Evolutionary conservation across 1,140 invertebrate genomes (phyloP).

Genomic region (Babylonia areolata): DNA sequence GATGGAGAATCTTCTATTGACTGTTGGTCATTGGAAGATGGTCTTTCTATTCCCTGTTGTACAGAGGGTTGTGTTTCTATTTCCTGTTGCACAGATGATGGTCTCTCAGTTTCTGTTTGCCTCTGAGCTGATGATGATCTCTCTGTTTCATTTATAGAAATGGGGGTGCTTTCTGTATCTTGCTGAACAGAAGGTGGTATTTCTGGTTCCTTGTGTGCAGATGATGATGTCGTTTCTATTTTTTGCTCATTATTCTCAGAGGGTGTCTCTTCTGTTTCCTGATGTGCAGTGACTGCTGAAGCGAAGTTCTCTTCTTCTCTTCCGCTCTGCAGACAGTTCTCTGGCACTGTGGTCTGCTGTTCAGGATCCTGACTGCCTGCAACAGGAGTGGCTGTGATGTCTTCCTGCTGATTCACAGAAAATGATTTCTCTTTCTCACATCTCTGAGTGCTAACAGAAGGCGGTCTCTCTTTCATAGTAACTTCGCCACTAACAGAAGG

Average conservation of each 20-base stretch:
- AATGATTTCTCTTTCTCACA: background rate
- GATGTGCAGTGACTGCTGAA: background rate
- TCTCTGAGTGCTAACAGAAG: background rate
- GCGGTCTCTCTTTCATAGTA: background rate
- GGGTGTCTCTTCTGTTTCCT: background rate
- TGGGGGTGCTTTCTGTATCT: background rate
- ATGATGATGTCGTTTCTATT: background rate
- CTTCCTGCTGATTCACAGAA: background rate
- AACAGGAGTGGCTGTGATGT: background rate
- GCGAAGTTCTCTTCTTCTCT: background rate
- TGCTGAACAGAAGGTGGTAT: background rate
- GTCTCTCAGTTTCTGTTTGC: background rate
- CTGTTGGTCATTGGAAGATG: background rate
- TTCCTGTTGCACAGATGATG: background rate
- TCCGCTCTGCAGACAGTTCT: background rate
- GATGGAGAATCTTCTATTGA: background rate
- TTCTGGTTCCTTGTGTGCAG: background rate
- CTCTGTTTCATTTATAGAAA: background rate
- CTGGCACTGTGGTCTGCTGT: background rate
- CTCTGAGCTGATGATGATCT: background rate
- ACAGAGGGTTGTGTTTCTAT: background rate
- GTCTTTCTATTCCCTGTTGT: slow-evolving; percentile 5
- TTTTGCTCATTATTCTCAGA: background rate
- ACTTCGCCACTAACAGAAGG: background rate
- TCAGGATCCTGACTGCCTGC: background rate